These are phyloP conservation scores for Hoplodrina ambigua DNA, from an alignment of 2,888 invertebrate genomes.

Conservation along the genomic window DNA sequence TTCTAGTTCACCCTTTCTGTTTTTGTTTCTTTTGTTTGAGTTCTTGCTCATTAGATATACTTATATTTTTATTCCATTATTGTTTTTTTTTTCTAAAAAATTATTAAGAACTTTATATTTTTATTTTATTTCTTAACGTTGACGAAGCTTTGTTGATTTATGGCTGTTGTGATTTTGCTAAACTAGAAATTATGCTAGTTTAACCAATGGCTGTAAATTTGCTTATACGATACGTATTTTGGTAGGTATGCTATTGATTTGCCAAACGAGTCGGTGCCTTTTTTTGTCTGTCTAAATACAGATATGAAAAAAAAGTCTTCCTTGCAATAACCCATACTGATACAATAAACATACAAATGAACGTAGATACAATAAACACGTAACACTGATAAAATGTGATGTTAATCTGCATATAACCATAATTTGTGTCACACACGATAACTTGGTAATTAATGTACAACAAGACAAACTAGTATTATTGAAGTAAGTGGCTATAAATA, in stretches of 20 bases:
- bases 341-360: background rate
- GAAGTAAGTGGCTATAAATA: conserved; percentile 82
- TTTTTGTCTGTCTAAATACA: too few relatives aligned
- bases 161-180: background rate
- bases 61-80: conserved; percentile 41
- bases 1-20: conserved; percentile 78
- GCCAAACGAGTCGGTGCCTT: too few relatives aligned
- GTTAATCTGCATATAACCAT: conserved; percentile 19
- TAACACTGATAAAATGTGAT: background rate
- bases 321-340: too few relatives aligned
- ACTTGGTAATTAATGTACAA: conserved; percentile 46
- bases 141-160: background rate
- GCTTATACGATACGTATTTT: background rate
- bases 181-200: background rate
- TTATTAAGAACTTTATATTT: conserved; percentile 2
- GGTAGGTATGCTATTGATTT: background rate
- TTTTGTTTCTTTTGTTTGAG: conserved; percentile 75
- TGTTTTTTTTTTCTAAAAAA: conserved; percentile 29
- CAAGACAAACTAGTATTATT: conserved; percentile 72
- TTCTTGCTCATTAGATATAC: conserved; percentile 71
- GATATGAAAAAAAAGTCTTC: too few relatives aligned
- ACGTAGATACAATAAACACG: background rate
- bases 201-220: background rate
- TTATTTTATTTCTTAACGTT: background rate
- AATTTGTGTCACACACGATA: conserved; percentile 25